Conservation (phyloP, 2,888 invertebrate species). For the Heliconius charithonia region DNA sequence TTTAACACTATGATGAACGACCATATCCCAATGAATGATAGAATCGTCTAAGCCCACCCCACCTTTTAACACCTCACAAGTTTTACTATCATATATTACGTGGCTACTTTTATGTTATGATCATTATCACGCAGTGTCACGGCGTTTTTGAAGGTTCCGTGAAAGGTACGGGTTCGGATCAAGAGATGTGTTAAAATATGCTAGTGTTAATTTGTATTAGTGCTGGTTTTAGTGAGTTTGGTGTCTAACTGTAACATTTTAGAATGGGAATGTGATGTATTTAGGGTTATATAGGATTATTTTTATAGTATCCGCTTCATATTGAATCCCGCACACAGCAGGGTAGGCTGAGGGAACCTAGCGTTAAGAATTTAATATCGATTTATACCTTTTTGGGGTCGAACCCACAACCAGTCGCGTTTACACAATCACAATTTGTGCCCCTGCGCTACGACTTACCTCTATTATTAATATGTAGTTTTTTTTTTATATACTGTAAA, state of each 20-base stretch:
- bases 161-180: background rate
- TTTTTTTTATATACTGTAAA: no score
- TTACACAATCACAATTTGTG: no score
- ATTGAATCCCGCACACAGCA: no score
- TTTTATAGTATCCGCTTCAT: no score
- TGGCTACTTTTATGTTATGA: constrained; percentile 80
- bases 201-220: constrained; percentile 2
- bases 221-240: background rate
- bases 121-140: constrained; percentile 81
- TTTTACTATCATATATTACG: constrained; percentile 81
- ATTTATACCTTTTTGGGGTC: no score
- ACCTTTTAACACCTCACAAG: constrained; percentile 80
- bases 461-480: no score
- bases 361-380: no score
- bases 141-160: constrained; percentile 52
- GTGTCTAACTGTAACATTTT: background rate
- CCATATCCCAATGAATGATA: constrained; percentile 81
- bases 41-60: constrained; percentile 79
- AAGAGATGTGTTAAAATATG: constrained; percentile 9
- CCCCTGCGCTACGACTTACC: no score
- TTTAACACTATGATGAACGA: constrained; percentile 80
- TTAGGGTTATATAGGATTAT: background rate
- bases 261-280: background rate
- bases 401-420: no score
- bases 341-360: no score